Conservation (phyloP, 2,888 invertebrate species). For the Pyrrhosoma nymphula region DNA sequence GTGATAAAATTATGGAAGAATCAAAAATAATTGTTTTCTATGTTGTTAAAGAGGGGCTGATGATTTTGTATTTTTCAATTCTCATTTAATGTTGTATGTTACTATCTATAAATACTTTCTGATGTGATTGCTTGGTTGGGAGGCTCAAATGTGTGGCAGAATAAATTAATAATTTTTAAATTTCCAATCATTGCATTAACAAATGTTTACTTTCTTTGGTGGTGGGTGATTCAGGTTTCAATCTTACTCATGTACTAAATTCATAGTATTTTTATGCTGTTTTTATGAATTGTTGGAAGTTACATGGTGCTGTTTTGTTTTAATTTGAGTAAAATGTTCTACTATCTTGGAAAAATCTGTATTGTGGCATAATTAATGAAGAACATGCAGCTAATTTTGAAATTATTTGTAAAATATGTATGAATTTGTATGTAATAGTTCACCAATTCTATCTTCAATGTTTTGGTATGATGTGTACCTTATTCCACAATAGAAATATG, state of each 20-base stretch:
- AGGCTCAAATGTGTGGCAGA: neutral
- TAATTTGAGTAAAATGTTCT: neutral
- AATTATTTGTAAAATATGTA: neutral
- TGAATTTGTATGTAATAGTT: neutral
- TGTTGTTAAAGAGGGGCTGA: too few relatives aligned
- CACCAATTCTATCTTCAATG: neutral
- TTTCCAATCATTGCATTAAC: too few relatives aligned
- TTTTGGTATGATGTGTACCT: neutral
- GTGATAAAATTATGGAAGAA: neutral
- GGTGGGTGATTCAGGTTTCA: neutral
- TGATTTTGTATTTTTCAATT: too few relatives aligned
- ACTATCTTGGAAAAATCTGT: neutral
- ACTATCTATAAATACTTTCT: neutral
- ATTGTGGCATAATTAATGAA: neutral
- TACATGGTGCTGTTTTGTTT: neutral
- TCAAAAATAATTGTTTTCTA: neutral
- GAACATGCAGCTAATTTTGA: neutral
- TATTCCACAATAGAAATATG: neutral
- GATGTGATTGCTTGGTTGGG: neutral
- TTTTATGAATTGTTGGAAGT: neutral
- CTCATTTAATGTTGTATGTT: too few relatives aligned
- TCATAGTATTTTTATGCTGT: neutral
- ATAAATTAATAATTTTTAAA: neutral
- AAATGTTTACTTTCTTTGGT: neutral
- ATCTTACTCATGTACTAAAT: neutral